Percentiles rank a stretch among this genome's conserved stretches.
phyloP scores from a whole-genome alignment of 2,113 vertebrate genomes.

The Acrocephalus kingi region DNA sequence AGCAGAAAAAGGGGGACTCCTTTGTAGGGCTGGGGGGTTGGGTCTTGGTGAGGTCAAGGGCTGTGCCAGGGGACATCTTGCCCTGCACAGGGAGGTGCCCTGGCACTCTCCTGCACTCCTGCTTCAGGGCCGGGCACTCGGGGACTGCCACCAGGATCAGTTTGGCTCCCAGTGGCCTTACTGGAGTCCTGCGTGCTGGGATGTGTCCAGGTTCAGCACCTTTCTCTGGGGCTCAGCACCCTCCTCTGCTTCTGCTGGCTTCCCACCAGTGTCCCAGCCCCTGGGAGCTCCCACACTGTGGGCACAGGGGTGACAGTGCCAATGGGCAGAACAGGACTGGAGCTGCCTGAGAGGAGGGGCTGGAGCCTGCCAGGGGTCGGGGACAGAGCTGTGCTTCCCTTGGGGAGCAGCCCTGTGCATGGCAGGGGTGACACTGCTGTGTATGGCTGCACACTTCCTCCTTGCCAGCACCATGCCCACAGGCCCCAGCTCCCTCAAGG shows the following conservation, averaged over 20 bases:
- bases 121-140: rapidly evolving
- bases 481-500: background rate
- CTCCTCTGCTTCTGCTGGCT: background rate
- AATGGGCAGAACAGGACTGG: background rate
- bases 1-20: background rate
- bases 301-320: background rate
- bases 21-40: background rate
- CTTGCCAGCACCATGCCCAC: background rate
- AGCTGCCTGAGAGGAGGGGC: background rate
- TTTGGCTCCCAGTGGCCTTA: rapidly evolving
- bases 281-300: background rate
- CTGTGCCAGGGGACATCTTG: background rate
- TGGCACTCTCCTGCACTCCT: background rate
- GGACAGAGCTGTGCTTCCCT: rapidly evolving
- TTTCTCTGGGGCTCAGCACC: background rate
- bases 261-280: background rate
- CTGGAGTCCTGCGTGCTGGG: background rate
- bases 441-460: background rate
- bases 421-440: background rate
- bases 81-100: background rate
- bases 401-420: rapidly evolving
- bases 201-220: rapidly evolving
- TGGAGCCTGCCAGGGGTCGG: background rate
- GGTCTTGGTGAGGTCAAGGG: background rate
- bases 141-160: rapidly evolving